Conservation (phyloP, 30 jellyfish, hydroid and myxozoan genomes). For the Turritopsis dohrnii region DNA sequence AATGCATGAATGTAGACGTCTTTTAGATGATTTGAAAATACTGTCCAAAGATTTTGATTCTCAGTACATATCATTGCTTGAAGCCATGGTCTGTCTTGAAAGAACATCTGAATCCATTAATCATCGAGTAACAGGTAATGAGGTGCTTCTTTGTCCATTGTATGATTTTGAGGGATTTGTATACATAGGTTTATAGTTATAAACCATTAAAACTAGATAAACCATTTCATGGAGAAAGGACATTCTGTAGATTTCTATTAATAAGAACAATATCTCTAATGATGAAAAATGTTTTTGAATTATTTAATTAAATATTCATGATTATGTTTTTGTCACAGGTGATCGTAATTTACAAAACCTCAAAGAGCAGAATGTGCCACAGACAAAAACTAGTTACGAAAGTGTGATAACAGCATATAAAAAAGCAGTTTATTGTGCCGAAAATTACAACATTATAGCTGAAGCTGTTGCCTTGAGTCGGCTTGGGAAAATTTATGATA, state of each 20-base stretch:
- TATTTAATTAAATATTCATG: not conserved
- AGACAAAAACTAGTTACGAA: not conserved
- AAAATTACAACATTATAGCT: slow-evolving; percentile 1
- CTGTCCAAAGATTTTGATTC: not conserved
- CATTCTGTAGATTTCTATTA: no score
- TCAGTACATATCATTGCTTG: not conserved
- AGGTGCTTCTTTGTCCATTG: not conserved
- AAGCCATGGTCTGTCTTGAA: not conserved
- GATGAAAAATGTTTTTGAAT: not conserved
- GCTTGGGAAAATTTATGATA: slow-evolving; percentile 3
- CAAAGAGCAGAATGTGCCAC: not conserved
- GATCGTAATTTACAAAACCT: not conserved
- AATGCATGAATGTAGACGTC: not conserved
- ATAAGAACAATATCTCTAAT: no score
- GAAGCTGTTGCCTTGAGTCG: slow-evolving; percentile 2
- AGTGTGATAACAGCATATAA: slow-evolving; percentile 3
- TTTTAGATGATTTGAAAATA: not conserved
- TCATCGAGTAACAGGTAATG: not conserved
- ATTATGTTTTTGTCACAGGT: slow-evolving; percentile 6
- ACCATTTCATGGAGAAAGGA: no score
- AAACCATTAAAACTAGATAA: no score
- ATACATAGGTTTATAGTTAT: not conserved
- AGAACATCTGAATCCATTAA: not conserved
- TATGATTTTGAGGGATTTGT: no score
- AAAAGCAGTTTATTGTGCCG: not conserved